Conservation (phyloP, 2,888 invertebrate genomes). For the Volucella inanis region DNA sequence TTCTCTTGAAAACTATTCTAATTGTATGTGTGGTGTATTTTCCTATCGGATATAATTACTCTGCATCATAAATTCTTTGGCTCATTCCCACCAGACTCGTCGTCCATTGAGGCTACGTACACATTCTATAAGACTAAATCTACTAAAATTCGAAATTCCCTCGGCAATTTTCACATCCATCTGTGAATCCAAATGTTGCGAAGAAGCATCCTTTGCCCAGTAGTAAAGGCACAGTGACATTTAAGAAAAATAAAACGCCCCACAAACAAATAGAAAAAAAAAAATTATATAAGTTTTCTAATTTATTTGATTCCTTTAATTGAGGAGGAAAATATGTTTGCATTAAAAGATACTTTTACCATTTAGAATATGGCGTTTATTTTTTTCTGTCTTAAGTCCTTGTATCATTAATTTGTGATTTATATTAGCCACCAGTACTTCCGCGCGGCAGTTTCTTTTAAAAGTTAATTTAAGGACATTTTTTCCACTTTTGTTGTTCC, state of each 20-base stretch:
- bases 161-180: constrained; percentile 52
- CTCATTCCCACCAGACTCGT: constrained; percentile 10
- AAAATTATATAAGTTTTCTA: constrained; percentile 55
- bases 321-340: constrained; percentile 72
- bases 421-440: constrained; percentile 43
- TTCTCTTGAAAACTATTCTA: constrained; percentile 72
- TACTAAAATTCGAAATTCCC: constrained; percentile 46
- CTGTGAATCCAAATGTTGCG: constrained; percentile 25
- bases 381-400: constrained; percentile 37
- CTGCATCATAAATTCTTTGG: constrained; percentile 64
- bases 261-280: constrained; percentile 34
- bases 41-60: constrained; percentile 75
- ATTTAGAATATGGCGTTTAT: constrained; percentile 10
- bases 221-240: background rate
- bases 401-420: constrained; percentile 72
- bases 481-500: constrained; percentile 5
- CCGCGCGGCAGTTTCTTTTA: constrained; percentile 42
- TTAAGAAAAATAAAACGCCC: background rate
- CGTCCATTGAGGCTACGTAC: background rate
- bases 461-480: constrained; percentile 66
- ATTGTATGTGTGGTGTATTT: constrained; percentile 71
- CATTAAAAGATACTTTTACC: constrained; percentile 59
- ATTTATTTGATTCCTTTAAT: constrained; percentile 73
- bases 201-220: constrained; percentile 22
- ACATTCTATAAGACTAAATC: constrained; percentile 3